Evolutionary conservation across 2,888 invertebrate genomes (phyloP).

Genomic region (Marronus borbonicus): DNA sequence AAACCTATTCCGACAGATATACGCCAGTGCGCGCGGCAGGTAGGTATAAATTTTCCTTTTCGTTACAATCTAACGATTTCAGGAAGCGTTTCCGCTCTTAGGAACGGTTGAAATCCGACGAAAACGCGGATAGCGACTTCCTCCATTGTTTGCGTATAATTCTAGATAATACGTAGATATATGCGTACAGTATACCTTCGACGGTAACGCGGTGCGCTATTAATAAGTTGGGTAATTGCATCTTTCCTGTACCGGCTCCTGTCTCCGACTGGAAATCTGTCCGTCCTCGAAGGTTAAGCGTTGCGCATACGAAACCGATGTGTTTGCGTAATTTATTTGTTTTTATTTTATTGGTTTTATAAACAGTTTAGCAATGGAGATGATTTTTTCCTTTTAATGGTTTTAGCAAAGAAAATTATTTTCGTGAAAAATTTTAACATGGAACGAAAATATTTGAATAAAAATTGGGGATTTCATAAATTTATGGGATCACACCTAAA

Average conservation of each 20-base stretch:
- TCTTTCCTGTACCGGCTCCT: constrained; percentile 29
- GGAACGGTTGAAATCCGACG: constrained; percentile 3
- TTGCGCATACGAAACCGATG: constrained; percentile 29
- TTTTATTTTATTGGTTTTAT: constrained; percentile 13
- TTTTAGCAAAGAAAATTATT: neutral
- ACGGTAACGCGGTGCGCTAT: neutral
- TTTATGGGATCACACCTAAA: too few relatives aligned
- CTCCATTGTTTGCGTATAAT: constrained; percentile 6
- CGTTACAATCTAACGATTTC: constrained; percentile 43
- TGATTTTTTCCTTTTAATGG: neutral
- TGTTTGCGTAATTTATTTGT: constrained; percentile 39
- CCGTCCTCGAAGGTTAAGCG: constrained; percentile 22
- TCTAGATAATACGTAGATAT: neutral
- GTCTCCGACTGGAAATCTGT: constrained; percentile 39
- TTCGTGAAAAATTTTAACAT: too few relatives aligned
- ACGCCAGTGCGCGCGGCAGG: neutral
- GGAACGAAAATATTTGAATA: too few relatives aligned
- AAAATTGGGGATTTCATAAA: too few relatives aligned
- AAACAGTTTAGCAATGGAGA: neutral
- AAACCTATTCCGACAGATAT: neutral
- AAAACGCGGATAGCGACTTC: neutral
- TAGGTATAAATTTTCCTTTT: constrained; percentile 9
- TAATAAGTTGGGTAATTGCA: constrained; percentile 32
- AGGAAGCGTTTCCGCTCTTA: constrained; percentile 45
- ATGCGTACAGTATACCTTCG: neutral